These are phyloP conservation scores for Umimayanthus kanabou DNA, from an alignment of 92 coral and sea anemone genomes.

Conservation along the genomic window DNA sequence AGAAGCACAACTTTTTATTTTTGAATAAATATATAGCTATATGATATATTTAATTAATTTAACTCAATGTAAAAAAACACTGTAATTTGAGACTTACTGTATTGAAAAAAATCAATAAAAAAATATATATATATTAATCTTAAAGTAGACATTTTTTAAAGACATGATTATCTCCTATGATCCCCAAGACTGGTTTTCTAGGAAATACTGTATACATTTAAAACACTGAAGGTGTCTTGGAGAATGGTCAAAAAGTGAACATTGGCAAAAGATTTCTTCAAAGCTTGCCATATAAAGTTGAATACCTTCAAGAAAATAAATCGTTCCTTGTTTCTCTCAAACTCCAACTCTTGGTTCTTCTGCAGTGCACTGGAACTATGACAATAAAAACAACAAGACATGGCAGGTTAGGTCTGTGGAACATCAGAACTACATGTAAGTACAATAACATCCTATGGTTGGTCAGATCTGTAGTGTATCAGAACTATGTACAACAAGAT, in stretches of 20 bases:
- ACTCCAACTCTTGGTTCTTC: slow-evolving; percentile 93
- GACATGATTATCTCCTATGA: neutral
- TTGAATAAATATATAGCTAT: no score
- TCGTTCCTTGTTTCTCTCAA: slow-evolving; percentile 91
- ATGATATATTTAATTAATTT: no score
- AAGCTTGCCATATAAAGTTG: neutral
- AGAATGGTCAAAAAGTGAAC: neutral
- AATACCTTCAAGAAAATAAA: slow-evolving; percentile 91
- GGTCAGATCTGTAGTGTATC: neutral
- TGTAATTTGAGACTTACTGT: no score
- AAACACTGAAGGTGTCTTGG: no score
- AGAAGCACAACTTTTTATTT: no score
- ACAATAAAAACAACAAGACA: slow-evolving; percentile 8
- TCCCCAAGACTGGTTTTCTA: no score
- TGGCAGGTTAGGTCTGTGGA: neutral
- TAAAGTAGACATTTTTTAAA: neutral
- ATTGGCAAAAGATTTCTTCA: neutral
- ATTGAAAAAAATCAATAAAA: no score
- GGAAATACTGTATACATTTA: no score
- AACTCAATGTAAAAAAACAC: no score
- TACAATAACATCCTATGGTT: neutral
- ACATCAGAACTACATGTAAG: neutral
- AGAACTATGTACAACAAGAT: neutral
- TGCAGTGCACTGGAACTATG: slow-evolving; percentile 78
- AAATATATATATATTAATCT: neutral